phyloP scores from a whole-genome alignment of 2,888 invertebrate genomes.

The Watsonalla cultraria region DNA sequence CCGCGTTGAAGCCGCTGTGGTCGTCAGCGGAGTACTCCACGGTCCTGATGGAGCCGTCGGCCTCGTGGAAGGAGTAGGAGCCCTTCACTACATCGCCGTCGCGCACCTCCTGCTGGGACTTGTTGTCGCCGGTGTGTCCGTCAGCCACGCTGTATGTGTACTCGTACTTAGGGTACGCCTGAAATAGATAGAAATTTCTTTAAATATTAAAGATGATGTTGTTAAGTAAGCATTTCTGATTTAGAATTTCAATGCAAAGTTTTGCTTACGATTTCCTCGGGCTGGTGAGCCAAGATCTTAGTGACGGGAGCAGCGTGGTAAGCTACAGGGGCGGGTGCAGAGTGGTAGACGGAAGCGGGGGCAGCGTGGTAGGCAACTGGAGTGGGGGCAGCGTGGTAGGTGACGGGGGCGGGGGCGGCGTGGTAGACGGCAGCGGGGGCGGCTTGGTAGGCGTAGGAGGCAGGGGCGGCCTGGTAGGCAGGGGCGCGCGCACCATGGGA shows the following conservation, averaged over 20 bases:
- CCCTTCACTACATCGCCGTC: constrained; percentile 78
- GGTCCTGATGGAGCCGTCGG: constrained; percentile 76
- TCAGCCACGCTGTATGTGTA: constrained; percentile 78
- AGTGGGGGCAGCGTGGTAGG: constrained; percentile 21
- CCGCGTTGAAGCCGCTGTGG: constrained; percentile 42
- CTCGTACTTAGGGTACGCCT: constrained; percentile 60
- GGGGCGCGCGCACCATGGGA: constrained; percentile 11
- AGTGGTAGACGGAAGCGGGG: constrained; percentile 19
- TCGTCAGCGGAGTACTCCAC: constrained; percentile 75
- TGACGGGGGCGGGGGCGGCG: constrained; percentile 19
- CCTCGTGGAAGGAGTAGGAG: constrained; percentile 74
- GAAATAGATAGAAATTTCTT: not conserved
- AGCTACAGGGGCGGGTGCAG: constrained; percentile 33
- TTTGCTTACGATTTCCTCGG: constrained; percentile 5
- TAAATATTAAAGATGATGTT: not conserved
- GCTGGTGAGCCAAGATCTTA: constrained; percentile 7
- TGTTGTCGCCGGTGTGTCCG: constrained; percentile 77
- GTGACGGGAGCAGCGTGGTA: constrained; percentile 64
- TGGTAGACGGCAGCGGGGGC: constrained; percentile 24
- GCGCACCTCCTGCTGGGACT: constrained; percentile 72
- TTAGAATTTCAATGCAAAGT: not conserved
- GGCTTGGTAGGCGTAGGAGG: constrained; percentile 13
- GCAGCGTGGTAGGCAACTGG: constrained; percentile 43
- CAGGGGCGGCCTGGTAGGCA: constrained; percentile 18
- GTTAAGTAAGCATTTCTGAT: not conserved